Percentiles rank a stretch among this genome's conserved stretches.
phyloP scores from a whole-genome alignment of 37 sponge, comb jelly and placozoan genomes.

The Amphimedon queenslandica region DNA sequence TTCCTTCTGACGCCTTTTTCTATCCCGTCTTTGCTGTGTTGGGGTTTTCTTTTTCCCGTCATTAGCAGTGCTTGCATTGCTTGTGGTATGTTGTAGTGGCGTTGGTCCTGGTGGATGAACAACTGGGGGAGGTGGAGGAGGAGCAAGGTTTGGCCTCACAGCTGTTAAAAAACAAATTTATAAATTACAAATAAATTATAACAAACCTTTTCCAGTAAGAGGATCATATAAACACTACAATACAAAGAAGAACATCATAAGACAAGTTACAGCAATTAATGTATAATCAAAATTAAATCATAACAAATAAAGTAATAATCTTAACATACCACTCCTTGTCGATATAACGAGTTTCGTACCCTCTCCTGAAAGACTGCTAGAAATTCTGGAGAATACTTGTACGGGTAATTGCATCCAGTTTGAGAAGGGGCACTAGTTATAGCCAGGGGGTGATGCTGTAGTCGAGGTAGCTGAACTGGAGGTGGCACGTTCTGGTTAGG shows the following conservation, averaged over 20 bases:
- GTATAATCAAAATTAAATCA: background rate
- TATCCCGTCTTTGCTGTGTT: conserved; percentile 54
- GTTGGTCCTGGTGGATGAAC: no score
- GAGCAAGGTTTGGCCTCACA: no score
- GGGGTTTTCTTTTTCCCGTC: conserved; percentile 56
- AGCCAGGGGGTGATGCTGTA: background rate
- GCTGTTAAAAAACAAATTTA: no score
- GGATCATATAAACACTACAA: conserved; percentile 58
- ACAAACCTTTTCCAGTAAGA: conserved; percentile 46
- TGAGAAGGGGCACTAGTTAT: background rate
- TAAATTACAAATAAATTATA: no score
- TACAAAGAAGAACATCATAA: background rate
- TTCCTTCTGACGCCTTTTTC: conserved; percentile 54
- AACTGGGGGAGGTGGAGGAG: no score
- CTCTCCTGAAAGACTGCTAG: conserved; percentile 43
- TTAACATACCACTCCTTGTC: conserved; percentile 69
- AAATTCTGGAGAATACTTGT: conserved; percentile 41
- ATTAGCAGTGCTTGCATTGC: background rate
- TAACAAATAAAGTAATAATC: background rate
- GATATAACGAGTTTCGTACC: conserved; percentile 50
- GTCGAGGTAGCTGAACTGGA: background rate
- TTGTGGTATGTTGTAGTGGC: no score
- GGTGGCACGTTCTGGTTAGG: background rate
- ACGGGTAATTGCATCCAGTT: background rate
- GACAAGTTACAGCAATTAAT: background rate